Conservation (phyloP, 2,888 invertebrate species). For the Melangyna quadrimaculata region DNA sequence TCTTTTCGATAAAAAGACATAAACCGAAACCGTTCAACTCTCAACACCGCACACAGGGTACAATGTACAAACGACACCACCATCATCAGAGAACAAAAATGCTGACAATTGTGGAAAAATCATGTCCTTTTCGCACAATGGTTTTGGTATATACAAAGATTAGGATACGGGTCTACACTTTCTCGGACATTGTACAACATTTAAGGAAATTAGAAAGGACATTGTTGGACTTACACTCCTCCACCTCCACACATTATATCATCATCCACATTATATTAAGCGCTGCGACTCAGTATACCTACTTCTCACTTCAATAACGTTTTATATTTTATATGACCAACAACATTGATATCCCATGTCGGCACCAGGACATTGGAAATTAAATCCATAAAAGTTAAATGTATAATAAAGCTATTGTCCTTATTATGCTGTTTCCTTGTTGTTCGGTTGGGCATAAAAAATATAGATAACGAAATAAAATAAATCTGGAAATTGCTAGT, state of each 20-base stretch:
- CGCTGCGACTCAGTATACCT: neutral
- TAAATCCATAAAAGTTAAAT: slow-evolving; percentile 77
- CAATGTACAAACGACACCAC: neutral
- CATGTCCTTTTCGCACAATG: slow-evolving; percentile 60
- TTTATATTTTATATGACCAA: neutral
- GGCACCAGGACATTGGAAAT: slow-evolving; percentile 77
- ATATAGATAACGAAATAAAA: slow-evolving; percentile 76
- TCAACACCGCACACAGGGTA: slow-evolving; percentile 69
- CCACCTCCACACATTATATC: neutral
- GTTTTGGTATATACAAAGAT: slow-evolving; percentile 25
- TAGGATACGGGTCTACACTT: slow-evolving; percentile 55
- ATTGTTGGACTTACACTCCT: slow-evolving; percentile 73
- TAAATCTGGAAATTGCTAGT: slow-evolving; percentile 72
- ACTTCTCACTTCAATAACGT: neutral
- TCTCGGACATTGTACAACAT: slow-evolving; percentile 54
- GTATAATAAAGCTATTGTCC: slow-evolving; percentile 75
- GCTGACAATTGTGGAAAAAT: slow-evolving; percentile 79
- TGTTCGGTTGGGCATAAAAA: slow-evolving; percentile 78
- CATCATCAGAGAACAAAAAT: slow-evolving; percentile 75
- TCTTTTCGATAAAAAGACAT: slow-evolving; percentile 72
- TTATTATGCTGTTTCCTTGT: slow-evolving; percentile 75
- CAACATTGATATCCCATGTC: slow-evolving; percentile 66
- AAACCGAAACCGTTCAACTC: slow-evolving; percentile 76
- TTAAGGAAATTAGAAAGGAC: slow-evolving; percentile 79
- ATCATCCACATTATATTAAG: slow-evolving; percentile 32